phyloP scores from a whole-genome alignment of 2,113 vertebrate species.

The Calypte anna region DNA sequence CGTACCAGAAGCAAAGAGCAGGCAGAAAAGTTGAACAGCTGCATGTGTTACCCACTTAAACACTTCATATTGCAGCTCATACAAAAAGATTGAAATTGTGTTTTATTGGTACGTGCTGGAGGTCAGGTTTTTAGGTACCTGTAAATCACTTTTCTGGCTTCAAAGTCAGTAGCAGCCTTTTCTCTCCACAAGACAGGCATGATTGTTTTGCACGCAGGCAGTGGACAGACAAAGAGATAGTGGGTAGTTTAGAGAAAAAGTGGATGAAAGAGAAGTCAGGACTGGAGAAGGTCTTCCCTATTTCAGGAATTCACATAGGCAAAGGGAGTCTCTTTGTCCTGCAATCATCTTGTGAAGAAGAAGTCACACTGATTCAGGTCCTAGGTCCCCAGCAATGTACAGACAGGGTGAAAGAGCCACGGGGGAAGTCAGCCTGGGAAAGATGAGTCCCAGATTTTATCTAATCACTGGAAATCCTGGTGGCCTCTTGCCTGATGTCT shows the following conservation, averaged over 20 bases:
- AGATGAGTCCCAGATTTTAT: background rate
- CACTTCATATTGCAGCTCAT: background rate
- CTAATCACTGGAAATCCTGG: background rate
- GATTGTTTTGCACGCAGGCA: rapidly evolving
- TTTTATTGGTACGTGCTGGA: background rate
- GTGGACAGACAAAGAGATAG: background rate
- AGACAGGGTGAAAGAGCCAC: background rate
- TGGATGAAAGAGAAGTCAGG: background rate
- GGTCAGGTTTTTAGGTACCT: background rate
- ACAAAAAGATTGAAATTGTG: background rate
- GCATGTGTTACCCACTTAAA: rapidly evolving
- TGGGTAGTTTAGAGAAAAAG: background rate
- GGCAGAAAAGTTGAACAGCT: rapidly evolving
- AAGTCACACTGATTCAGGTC: rapidly evolving
- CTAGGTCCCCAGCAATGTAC: background rate
- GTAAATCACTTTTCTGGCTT: background rate
- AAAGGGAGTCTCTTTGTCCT: background rate
- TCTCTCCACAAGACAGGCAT: no score
- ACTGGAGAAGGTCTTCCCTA: background rate
- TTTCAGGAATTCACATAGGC: background rate
- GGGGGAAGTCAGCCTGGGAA: background rate
- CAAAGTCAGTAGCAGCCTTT: background rate
- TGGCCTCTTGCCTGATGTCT: rapidly evolving
- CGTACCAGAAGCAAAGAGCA: background rate
- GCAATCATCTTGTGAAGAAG: background rate